phyloP scores from a whole-genome alignment of 2,888 invertebrate species.

The Patella depressa region DNA sequence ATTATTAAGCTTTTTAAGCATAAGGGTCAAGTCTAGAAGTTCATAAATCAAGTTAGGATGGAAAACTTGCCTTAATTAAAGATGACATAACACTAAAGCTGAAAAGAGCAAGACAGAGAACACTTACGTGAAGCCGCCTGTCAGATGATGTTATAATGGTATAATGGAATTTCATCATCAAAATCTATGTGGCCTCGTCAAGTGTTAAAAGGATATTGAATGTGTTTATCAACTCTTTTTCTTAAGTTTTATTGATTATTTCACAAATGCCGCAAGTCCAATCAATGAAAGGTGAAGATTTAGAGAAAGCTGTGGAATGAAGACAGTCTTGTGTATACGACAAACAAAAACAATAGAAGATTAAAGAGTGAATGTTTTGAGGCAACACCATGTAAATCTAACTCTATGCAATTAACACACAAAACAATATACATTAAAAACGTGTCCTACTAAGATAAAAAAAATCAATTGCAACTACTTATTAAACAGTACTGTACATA shows the following conservation, averaged over 20 bases:
- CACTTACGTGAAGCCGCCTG: constrained; percentile 11
- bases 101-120: constrained; percentile 8
- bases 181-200: constrained; percentile 13
- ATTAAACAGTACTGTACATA: too few species aligned
- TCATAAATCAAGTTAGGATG: constrained; percentile 3
- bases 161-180: constrained; percentile 13
- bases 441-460: too few species aligned
- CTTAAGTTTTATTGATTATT: constrained; percentile 13
- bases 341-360: constrained; percentile 11
- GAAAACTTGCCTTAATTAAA: constrained; percentile 11
- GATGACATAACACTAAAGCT: constrained; percentile 8
- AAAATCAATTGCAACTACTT: too few species aligned
- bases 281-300: constrained; percentile 13
- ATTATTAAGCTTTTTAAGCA: constrained; percentile 4
- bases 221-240: constrained; percentile 13
- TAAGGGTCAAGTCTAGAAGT: constrained; percentile 4
- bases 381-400: constrained; percentile 5
- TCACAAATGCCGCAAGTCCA: constrained; percentile 13
- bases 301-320: constrained; percentile 8
- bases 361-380: constrained; percentile 11
- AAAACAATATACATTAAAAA: too few species aligned
- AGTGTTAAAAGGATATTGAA: constrained; percentile 13
- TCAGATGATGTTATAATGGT: constrained; percentile 11
- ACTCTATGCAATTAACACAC: too few species aligned
- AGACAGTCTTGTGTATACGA: constrained; percentile 13